Evolutionary conservation across 2,888 invertebrate genomes (phyloP).

Genomic region (Agrotis clavis): DNA sequence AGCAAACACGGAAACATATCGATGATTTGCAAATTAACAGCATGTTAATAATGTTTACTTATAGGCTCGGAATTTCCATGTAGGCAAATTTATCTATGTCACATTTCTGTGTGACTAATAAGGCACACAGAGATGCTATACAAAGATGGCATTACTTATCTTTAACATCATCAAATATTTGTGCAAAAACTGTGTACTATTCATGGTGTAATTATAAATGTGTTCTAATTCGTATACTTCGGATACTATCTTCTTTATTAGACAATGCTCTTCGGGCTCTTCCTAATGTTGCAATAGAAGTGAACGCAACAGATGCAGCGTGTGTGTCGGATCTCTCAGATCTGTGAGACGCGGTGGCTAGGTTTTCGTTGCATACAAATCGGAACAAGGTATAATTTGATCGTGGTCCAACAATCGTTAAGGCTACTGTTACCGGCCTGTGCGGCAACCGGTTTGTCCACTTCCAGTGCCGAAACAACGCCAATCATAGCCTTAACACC

Average conservation of each 20-base stretch:
- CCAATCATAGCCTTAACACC: constrained; percentile 80
- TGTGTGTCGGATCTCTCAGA: constrained; percentile 27
- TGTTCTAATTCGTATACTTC: constrained; percentile 26
- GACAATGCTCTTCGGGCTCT: constrained; percentile 30
- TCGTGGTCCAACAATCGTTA: constrained; percentile 85
- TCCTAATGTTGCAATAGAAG: constrained; percentile 46
- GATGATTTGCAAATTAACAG: constrained; percentile 40
- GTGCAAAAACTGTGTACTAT: constrained; percentile 31
- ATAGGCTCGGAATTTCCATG: constrained; percentile 53
- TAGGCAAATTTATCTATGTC: constrained; percentile 55
- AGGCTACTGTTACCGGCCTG: constrained; percentile 85
- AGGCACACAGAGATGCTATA: constrained; percentile 42
- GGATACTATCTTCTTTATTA: neutral
- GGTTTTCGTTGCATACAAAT: constrained; percentile 69
- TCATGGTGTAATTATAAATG: constrained; percentile 13
- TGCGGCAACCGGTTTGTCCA: constrained; percentile 82
- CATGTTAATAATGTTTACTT: constrained; percentile 46
- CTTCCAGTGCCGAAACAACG: constrained; percentile 81
- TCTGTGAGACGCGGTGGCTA: constrained; percentile 44
- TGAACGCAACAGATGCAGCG: constrained; percentile 55
- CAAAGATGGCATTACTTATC: constrained; percentile 50
- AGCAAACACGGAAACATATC: constrained; percentile 27
- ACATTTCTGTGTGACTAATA: constrained; percentile 56
- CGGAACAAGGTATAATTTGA: constrained; percentile 82
- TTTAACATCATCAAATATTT: constrained; percentile 46